Evolutionary conservation across 2,113 vertebrate genomes (phyloP).

Genomic region (Ivindomyrus marchei): DNA sequence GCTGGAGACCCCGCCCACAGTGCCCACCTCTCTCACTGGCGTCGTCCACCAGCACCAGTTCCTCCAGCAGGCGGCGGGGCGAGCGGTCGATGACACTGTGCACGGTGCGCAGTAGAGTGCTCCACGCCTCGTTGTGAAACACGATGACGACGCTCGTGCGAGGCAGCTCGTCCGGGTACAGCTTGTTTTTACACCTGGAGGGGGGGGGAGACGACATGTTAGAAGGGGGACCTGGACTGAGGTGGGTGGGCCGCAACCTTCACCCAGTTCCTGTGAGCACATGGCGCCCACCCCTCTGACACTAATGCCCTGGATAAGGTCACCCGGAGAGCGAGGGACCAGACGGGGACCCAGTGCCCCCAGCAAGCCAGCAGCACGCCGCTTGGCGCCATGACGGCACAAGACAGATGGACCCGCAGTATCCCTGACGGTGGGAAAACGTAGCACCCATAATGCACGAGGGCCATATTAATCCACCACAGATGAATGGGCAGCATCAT

Average conservation of each 20-base stretch:
- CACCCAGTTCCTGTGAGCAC: not conserved
- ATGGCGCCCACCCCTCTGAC: not conserved
- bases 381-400: not conserved
- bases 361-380: not conserved
- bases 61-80: constrained; percentile 84
- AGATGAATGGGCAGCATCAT: not conserved
- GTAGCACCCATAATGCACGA: not conserved
- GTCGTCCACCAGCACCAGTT: constrained; percentile 93
- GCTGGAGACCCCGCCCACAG: not conserved
- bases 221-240: not conserved
- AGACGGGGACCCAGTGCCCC: not conserved
- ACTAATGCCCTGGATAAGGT: not conserved
- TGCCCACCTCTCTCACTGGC: constrained; percentile 89
- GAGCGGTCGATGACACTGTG: constrained; percentile 93
- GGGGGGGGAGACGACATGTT: not conserved
- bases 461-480: not conserved
- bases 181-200: constrained; percentile 89
- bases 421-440: not conserved
- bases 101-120: constrained; percentile 88
- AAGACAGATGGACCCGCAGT: not conserved
- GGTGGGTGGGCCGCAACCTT: not conserved
- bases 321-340: not conserved
- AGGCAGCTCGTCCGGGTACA: constrained; percentile 88
- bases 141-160: constrained; percentile 96
- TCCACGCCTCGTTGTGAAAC: constrained; percentile 98